Evolutionary conservation across 2,888 invertebrate genomes (phyloP), one percentile per base, ranked within the genome.

Genomic region (Eupithecia centaureata): DNA sequence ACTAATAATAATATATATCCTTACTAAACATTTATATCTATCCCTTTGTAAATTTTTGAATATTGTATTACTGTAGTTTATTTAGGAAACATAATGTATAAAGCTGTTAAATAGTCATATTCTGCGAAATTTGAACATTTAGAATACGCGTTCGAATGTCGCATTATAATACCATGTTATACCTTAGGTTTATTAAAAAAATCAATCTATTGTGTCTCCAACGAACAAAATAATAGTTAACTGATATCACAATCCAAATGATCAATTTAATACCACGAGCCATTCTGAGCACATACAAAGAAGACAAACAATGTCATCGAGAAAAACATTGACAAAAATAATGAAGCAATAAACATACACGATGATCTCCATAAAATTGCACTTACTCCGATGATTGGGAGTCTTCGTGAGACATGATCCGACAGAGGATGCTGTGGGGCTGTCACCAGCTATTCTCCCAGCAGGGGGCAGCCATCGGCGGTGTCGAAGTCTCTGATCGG

Each of bases 401-500:
- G 25, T 57, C 70, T 75, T 77, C 77, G 69, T 72, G 76, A 76
- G 77, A 76, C 73, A 71, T 73, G 75, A 70, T 60, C 70, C 73
- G 70, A 70, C 68, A 69, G 62, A 18, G 52, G 65, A 63, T 42
- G 15, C 52, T 27, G 54, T 56, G 54, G 27, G 25, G 65, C 83
- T 84, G 84, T 84, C 84, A 84, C 83, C 83, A 81, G 75, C 76
- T 63, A 76, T 71, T 62, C 67, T 68, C 73, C 68, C 84, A 77
- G 84, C 84, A 79, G 84, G 84, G 63, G 84, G 83, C 76, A 72
- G 76, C 75, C 76, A 76, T 74, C 79, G 77, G 75, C 76, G 77
- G 72, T 60, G 74, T 77, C 77, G 74, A 52, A 22, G 58, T 51
- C 77, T 78, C 75, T 63, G 77, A 79, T 74, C 81, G 81, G 78